A percentile compares a stretch with the other conserved stretches of the same genome.
Conservation (phyloP, 1,140 invertebrate species). For the Trichomalopsis sarcophagae region DNA sequence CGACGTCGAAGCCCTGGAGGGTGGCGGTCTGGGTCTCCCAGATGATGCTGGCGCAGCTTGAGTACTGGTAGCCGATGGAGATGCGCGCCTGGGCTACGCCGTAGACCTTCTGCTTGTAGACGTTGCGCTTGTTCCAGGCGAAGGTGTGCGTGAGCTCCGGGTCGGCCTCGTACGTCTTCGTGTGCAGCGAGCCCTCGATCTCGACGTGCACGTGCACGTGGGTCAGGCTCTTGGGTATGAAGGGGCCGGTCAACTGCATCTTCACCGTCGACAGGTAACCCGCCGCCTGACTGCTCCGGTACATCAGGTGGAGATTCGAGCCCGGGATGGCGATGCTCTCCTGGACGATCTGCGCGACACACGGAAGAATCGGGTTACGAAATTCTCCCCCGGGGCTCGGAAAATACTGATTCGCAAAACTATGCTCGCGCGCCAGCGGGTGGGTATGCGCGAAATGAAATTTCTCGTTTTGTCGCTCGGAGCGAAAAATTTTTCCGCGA, state of each 20-base stretch:
- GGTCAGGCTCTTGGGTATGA: slow-evolving; percentile 86
- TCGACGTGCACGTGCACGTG: slow-evolving; percentile 93
- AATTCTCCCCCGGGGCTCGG: too few species aligned
- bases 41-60: slow-evolving; percentile 87
- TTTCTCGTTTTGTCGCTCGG: too few species aligned
- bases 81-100: slow-evolving; percentile 90
- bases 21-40: slow-evolving; percentile 96
- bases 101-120: slow-evolving; percentile 97
- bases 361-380: neutral
- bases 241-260: slow-evolving; percentile 89
- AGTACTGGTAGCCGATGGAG: slow-evolving; percentile 96
- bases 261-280: slow-evolving; percentile 95
- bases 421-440: too few species aligned
- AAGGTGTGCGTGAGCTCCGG: slow-evolving; percentile 95
- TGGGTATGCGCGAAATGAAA: too few species aligned
- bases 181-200: slow-evolving; percentile 93
- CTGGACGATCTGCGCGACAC: slow-evolving; percentile 87
- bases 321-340: slow-evolving; percentile 95
- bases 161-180: slow-evolving; percentile 96
- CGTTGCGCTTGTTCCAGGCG: slow-evolving; percentile 97
- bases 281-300: slow-evolving; percentile 92
- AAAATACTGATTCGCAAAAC: too few species aligned
- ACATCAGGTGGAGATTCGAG: slow-evolving; percentile 92
- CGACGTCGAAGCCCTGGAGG: slow-evolving; percentile 97
- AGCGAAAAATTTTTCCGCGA: too few species aligned